A percentile compares a stretch with the other conserved stretches of the same genome.
These are phyloP conservation scores for Melikaiella ostensackeni DNA, from an alignment of 2,888 invertebrate genomes.

Conservation along the genomic window DNA sequence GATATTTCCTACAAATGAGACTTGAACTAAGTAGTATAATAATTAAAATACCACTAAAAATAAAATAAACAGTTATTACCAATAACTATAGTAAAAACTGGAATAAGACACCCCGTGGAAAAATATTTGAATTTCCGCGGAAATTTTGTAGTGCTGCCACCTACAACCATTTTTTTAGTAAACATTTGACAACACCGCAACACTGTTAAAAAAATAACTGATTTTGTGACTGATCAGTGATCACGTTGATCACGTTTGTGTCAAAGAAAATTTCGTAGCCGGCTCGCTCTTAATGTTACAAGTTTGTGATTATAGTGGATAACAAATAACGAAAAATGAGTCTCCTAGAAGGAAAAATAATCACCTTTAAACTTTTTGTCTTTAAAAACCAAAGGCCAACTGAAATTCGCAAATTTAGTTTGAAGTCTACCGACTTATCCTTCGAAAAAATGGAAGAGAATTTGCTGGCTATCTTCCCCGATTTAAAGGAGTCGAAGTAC, in stretches of 20 bases:
- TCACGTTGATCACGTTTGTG: too few species aligned
- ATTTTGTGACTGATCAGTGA: too few species aligned
- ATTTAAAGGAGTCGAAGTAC: not conserved
- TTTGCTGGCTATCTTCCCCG: not conserved
- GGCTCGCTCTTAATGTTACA: not conserved
- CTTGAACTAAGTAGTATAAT: not conserved
- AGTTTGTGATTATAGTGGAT: not conserved
- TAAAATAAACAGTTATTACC: not conserved
- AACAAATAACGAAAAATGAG: not conserved
- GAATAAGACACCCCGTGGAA: not conserved
- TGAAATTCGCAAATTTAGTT: conserved; percentile 20
- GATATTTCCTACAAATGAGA: not conserved
- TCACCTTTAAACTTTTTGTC: conserved; percentile 2
- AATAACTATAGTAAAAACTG: too few species aligned
- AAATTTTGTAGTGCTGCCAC: not conserved
- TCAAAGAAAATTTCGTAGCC: too few species aligned
- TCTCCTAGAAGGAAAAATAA: not conserved
- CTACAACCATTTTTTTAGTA: too few species aligned
- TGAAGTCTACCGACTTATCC: not conserved
- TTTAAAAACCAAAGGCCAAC: not conserved
- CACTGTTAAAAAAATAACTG: too few species aligned
- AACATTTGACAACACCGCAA: too few species aligned
- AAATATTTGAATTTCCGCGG: not conserved
- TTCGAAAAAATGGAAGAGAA: conserved; percentile 21
- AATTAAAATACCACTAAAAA: not conserved